A percentile compares a stretch with the other conserved stretches of the same genome.
Conservation (phyloP, 2,888 invertebrate genomes). For the Ctenicera cuprea region DNA sequence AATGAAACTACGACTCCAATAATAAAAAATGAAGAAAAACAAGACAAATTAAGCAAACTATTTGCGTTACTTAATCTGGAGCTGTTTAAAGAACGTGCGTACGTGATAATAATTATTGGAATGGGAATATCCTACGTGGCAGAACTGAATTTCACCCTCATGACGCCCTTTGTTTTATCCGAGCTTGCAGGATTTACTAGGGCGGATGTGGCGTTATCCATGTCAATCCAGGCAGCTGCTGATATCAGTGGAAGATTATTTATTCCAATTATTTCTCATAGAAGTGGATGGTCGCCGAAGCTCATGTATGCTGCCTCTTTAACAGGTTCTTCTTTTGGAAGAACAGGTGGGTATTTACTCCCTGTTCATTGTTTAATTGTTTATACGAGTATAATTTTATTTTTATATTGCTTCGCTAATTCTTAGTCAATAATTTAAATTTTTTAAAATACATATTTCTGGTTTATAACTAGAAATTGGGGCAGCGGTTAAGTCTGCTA, state of each 20-base stretch:
- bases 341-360: too few relatives aligned
- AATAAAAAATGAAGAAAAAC: constrained; percentile 51
- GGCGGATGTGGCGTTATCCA: constrained; percentile 67
- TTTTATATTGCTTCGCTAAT: too few relatives aligned
- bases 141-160: constrained; percentile 72
- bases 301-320: constrained; percentile 69
- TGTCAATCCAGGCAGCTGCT: constrained; percentile 69
- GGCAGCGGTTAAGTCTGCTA: too few relatives aligned
- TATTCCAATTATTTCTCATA: constrained; percentile 68
- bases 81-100: constrained; percentile 65
- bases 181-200: constrained; percentile 67
- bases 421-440: too few relatives aligned
- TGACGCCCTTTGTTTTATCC: constrained; percentile 72
- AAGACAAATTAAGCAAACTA: constrained; percentile 59
- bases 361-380: too few relatives aligned
- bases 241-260: constrained; percentile 70
- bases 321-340: constrained; percentile 67
- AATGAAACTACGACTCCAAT: constrained; percentile 63
- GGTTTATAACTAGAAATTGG: too few relatives aligned
- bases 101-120: constrained; percentile 67
- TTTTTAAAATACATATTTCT: too few relatives aligned
- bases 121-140: constrained; percentile 72
- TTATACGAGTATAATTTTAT: too few relatives aligned
- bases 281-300: constrained; percentile 65
- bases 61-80: constrained; percentile 66